phyloP scores from a whole-genome alignment of 1,140 invertebrate genomes.

The Caenorhabditis latens region DNA sequence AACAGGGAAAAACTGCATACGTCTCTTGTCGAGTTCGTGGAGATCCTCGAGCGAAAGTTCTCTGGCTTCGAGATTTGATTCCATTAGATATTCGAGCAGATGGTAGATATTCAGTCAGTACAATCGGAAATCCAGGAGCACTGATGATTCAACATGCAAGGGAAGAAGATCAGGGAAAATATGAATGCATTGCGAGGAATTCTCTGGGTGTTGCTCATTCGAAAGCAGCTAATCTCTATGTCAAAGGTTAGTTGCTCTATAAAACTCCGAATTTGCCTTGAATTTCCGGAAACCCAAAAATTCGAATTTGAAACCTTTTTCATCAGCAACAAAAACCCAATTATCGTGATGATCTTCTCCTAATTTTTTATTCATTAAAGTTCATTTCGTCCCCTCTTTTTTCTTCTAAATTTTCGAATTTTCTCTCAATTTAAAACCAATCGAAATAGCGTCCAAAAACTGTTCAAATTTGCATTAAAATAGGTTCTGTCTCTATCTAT shows the following conservation, averaged over 20 bases:
- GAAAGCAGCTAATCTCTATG: conserved; percentile 87
- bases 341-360: neutral
- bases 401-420: neutral
- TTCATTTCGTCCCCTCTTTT: neutral
- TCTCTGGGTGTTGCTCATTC: conserved; percentile 91
- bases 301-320: neutral
- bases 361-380: conserved; percentile 2
- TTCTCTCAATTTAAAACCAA: conserved; percentile 16
- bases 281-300: neutral
- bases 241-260: conserved; percentile 85
- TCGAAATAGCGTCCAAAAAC: conserved; percentile 18
- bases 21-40: conserved; percentile 88
- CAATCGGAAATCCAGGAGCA: conserved; percentile 83
- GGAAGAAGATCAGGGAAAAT: conserved; percentile 90
- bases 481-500: neutral
- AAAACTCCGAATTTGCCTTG: neutral
- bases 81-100: conserved; percentile 87
- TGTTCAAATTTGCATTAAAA: conserved; percentile 55
- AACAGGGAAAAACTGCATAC: conserved; percentile 91
- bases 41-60: conserved; percentile 87
- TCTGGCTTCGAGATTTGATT: conserved; percentile 91
- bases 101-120: conserved; percentile 86
- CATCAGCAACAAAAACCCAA: conserved; percentile 1
- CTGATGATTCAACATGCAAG: conserved; percentile 90
- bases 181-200: conserved; percentile 93